These are phyloP conservation scores for Phthorimaea operculella DNA, from an alignment of 1,140 invertebrate genomes.

Conservation along the genomic window DNA sequence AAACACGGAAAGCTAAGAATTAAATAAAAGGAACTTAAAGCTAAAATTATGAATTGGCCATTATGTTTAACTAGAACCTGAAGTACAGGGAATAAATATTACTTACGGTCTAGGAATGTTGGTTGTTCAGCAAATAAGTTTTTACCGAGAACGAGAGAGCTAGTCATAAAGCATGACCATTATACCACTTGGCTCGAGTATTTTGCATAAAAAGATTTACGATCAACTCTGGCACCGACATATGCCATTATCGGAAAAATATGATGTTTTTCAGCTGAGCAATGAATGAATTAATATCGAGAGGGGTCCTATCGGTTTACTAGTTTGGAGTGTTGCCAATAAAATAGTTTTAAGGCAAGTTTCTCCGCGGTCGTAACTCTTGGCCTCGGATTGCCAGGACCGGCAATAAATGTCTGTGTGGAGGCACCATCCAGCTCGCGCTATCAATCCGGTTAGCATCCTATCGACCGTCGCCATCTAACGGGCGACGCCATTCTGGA, in stretches of 20 bases:
- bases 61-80: background rate
- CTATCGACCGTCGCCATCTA: constrained; percentile 51
- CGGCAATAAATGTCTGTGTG: constrained; percentile 52
- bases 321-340: constrained; percentile 53
- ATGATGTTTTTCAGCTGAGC: constrained; percentile 58
- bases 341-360: constrained; percentile 47
- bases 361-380: constrained; percentile 46
- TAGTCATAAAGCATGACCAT: background rate
- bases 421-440: constrained; percentile 31
- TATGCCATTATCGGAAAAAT: constrained; percentile 47
- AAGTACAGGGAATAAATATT: background rate
- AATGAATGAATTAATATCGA: constrained; percentile 48
- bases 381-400: constrained; percentile 19
- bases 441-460: constrained; percentile 55
- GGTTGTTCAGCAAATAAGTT: too few relatives aligned
- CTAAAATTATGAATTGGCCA: too few relatives aligned
- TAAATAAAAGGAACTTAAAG: too few relatives aligned
- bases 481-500: constrained; percentile 28
- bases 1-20: too few relatives aligned
- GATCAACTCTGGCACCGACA: constrained; percentile 23
- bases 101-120: background rate
- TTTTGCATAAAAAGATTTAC: constrained; percentile 13
- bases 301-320: constrained; percentile 29
- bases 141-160: background rate
- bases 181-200: background rate